Percentiles rank a stretch among this genome's conserved stretches.
Evolutionary conservation across 2,888 invertebrate species (phyloP).

Genomic region (Sinopyrophorus schimmeli): DNA sequence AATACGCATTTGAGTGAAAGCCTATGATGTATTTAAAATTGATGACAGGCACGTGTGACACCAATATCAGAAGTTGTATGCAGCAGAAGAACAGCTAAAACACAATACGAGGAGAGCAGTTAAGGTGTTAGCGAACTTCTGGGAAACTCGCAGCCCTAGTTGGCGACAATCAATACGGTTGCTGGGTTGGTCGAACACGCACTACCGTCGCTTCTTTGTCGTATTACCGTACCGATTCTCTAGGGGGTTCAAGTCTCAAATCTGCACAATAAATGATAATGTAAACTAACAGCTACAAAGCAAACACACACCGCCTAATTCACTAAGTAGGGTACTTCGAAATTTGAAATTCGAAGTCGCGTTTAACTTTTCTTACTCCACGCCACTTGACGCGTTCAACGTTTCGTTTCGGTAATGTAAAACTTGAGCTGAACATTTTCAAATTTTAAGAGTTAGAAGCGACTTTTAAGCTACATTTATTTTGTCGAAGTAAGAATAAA

Average conservation of each 20-base stretch:
- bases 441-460: too few relatives aligned
- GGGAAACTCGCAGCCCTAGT: constrained; percentile 41
- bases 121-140: constrained; percentile 36
- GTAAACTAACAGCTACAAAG: constrained; percentile 20
- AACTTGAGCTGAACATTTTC: too few relatives aligned
- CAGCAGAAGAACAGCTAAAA: constrained; percentile 26
- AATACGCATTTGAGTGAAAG: constrained; percentile 9
- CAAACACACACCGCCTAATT: constrained; percentile 22
- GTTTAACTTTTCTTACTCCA: too few relatives aligned
- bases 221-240: constrained; percentile 26
- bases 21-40: constrained; percentile 19
- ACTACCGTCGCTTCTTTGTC: constrained; percentile 35
- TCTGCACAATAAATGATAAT: constrained; percentile 20
- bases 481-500: too few relatives aligned
- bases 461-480: too few relatives aligned
- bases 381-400: too few relatives aligned
- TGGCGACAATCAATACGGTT: constrained; percentile 46
- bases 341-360: too few relatives aligned
- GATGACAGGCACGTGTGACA: constrained; percentile 22
- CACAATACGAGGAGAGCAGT: constrained; percentile 28
- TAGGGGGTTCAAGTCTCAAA: constrained; percentile 23
- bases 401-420: too few relatives aligned
- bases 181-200: constrained; percentile 42
- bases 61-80: constrained; percentile 17
- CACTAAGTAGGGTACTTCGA: too few relatives aligned